A percentile compares a stretch with the other conserved stretches of the same genome.
Conservation (phyloP, 2,113 vertebrate genomes). For the Sakesphorus luctuosus region DNA sequence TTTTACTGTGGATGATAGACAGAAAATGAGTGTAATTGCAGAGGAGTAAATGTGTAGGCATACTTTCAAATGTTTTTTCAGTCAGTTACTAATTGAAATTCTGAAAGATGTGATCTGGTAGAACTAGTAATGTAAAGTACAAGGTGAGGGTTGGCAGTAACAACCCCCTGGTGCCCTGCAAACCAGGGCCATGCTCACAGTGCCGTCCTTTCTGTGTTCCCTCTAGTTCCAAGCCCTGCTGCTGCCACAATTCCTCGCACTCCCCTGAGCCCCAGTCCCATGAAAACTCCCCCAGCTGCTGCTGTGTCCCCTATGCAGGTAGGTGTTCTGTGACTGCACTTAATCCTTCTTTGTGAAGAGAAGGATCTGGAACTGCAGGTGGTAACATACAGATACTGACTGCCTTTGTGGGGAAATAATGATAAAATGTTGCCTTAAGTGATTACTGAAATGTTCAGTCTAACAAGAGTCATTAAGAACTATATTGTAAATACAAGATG, state of each 20-base stretch:
- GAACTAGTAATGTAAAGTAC: neutral
- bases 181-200: neutral
- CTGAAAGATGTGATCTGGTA: constrained; percentile 13
- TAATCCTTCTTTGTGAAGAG: neutral
- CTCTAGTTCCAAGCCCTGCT: constrained; percentile 75
- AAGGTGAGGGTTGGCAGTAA: neutral
- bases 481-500: neutral
- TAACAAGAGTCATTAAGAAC: neutral
- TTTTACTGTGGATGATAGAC: neutral
- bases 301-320: constrained; percentile 97
- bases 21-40: constrained; percentile 16
- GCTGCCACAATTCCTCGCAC: constrained; percentile 88
- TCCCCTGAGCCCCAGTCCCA: constrained; percentile 91
- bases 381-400: neutral
- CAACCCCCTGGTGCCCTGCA: neutral
- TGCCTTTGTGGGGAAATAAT: neutral
- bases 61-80: constrained; percentile 17
- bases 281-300: constrained; percentile 95
- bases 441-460: neutral
- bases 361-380: neutral
- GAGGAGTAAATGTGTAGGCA: constrained; percentile 32
- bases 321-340: neutral
- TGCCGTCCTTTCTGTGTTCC: neutral
- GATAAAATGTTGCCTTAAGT: neutral
- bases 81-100: constrained; percentile 36